A percentile compares a stretch with the other conserved stretches of the same genome.
These are phyloP conservation scores for Propithecus coquereli DNA, from an alignment of 2,113 vertebrate genomes.

Conservation along the genomic window DNA sequence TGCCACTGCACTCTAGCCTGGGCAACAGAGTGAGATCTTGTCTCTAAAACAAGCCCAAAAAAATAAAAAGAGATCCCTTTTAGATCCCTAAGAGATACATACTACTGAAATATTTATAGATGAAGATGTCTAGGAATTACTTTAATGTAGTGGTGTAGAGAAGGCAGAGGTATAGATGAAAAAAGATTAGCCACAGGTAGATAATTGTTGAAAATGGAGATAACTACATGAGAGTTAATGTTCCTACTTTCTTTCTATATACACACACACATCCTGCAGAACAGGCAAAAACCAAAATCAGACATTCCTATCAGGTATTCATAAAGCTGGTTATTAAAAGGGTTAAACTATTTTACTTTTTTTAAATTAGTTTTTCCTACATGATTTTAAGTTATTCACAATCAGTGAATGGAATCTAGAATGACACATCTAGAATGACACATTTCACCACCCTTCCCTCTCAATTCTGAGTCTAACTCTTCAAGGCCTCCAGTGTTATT, in stretches of 20 bases:
- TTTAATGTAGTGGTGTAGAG: not conserved
- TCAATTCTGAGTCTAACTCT: slow-evolving; percentile 30
- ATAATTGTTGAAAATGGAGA: not conserved
- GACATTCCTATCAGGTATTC: not conserved
- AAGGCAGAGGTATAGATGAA: not conserved
- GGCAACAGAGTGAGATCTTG: too few relatives aligned
- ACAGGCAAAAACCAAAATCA: not conserved
- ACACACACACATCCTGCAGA: not conserved
- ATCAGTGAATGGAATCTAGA: too few relatives aligned
- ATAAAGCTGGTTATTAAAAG: not conserved
- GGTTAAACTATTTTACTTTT: not conserved
- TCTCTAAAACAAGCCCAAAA: too few relatives aligned
- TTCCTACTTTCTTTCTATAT: not conserved
- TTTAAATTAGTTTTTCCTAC: slow-evolving; percentile 10
- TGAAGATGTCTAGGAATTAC: not conserved
- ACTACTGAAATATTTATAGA: not conserved
- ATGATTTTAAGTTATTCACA: not conserved
- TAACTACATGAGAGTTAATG: not conserved
- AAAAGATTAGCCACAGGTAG: not conserved
- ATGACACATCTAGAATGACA: slow-evolving; percentile 6
- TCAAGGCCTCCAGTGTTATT: not conserved
- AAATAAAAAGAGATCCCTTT: not conserved
- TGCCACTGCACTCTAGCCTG: too few relatives aligned
- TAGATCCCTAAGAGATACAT: not conserved
- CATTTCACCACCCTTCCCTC: not conserved